These are phyloP conservation scores for Mus pahari DNA, from an alignment of 2,113 vertebrate species.

Conservation along the genomic window DNA sequence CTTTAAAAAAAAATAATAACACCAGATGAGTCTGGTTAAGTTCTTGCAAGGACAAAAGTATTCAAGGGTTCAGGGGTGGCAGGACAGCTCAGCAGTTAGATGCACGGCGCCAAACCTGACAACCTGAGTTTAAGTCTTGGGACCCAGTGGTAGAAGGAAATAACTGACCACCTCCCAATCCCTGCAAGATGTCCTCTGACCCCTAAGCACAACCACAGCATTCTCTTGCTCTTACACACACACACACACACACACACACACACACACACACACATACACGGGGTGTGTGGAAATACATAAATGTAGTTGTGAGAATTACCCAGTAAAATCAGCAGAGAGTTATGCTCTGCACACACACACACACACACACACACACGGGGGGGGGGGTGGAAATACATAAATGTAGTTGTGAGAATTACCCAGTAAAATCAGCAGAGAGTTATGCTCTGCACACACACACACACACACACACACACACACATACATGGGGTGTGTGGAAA, in stretches of 20 bases:
- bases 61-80: not conserved
- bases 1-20: not conserved
- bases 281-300: not conserved
- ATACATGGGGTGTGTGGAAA: too few relatives aligned
- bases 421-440: not conserved
- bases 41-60: not conserved
- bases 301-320: not conserved
- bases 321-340: not conserved
- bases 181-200: not conserved
- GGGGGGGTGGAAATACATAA: not conserved
- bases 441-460: not conserved
- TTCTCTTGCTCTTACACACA: not conserved
- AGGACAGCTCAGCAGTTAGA: not conserved
- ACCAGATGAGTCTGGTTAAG: slow-evolving; percentile 10
- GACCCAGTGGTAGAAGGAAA: not conserved
- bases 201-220: not conserved
- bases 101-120: not conserved
- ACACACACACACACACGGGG: not conserved
- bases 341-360: not conserved
- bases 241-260: not conserved
- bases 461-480: not conserved
- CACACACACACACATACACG: too few relatives aligned
- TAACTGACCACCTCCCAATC: not conserved
- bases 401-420: not conserved
- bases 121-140: not conserved